phyloP scores from a whole-genome alignment of 1,140 invertebrate genomes.

The Pseudomyrmex dendroicus region DNA sequence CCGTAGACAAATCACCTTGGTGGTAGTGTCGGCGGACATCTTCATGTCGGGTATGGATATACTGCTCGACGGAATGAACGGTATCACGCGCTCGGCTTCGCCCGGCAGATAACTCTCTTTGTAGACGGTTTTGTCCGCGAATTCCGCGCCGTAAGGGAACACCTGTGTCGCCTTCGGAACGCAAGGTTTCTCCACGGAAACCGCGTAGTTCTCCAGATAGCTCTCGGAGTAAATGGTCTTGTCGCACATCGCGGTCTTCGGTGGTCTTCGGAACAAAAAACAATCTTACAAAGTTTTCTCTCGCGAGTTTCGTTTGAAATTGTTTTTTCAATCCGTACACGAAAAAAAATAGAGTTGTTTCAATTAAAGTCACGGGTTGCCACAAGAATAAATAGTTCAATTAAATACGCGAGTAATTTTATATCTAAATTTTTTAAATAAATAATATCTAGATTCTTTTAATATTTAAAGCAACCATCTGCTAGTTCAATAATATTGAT shows the following conservation, averaged over 20 bases:
- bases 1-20: conserved; percentile 72
- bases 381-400: not conserved
- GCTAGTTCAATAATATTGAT: too few species aligned
- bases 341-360: too few species aligned
- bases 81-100: conserved; percentile 55
- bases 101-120: conserved; percentile 77
- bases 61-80: conserved; percentile 74
- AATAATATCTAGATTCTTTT: too few species aligned
- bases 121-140: conserved; percentile 77
- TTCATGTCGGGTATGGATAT: conserved; percentile 75
- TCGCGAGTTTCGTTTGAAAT: not conserved
- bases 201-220: conserved; percentile 70
- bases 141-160: conserved; percentile 71
- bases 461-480: too few species aligned
- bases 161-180: conserved; percentile 62
- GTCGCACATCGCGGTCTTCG: conserved; percentile 73
- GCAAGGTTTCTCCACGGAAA: conserved; percentile 70
- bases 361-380: too few species aligned
- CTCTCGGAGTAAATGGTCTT: conserved; percentile 81
- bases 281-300: conserved; percentile 5
- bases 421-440: too few species aligned
- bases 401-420: too few species aligned
- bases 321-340: too few species aligned
- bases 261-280: conserved; percentile 68
- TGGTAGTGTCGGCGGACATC: conserved; percentile 80